Base-by-base conservation (phyloP, 1,140 invertebrate species). In the Diabrotica virgifera region DNA sequence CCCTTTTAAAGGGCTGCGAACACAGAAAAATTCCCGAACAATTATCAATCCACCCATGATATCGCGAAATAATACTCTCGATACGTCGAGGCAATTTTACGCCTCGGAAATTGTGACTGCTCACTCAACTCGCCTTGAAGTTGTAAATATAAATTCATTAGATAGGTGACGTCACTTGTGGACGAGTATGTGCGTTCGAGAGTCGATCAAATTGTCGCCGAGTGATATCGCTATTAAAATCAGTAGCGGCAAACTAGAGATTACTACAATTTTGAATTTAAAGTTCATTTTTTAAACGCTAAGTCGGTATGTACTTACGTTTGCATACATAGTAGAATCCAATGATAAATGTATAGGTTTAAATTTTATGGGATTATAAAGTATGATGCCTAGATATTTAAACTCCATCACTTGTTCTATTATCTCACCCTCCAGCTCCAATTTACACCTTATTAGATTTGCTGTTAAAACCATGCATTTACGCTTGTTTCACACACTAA, bases 61-160 rank as follows among this genome's bases (percentile, higher is more conserved):
- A 53, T 61, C 12, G 40, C 0, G 38, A 46, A 37, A 57, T 14
- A 51, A 51, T 52, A 50, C 14, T 7, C 58, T 37, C 12, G 38
- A 14, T 40, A 24, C 59, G 13, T 24, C 38, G 38, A 36, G 24
- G 24, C 24, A 24, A 24, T 24, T 24, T 24, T 24, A 24, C 24
- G 24, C 24, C 24, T 24, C 46, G 37, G 6, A 54, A 58, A 56
- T 46, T 35, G 60, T 24, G 59, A 12, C 35, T 13, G 14, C 12
- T 50, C 60, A 51, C 9, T 46, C 37, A 35, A 46, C 9, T 52
- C 50, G 24, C 46, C 52, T 62, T 69, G 55, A 64, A 62, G 67
- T 71, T 58, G 70, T 71, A 71, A 71, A 71, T 70, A 71, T 71
- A 67, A 71, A 67, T 70, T 65, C 60, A 67, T 60, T 66, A 65